Conservation (phyloP, 2,888 invertebrate genomes). For the Drosophila paranaensis region DNA sequence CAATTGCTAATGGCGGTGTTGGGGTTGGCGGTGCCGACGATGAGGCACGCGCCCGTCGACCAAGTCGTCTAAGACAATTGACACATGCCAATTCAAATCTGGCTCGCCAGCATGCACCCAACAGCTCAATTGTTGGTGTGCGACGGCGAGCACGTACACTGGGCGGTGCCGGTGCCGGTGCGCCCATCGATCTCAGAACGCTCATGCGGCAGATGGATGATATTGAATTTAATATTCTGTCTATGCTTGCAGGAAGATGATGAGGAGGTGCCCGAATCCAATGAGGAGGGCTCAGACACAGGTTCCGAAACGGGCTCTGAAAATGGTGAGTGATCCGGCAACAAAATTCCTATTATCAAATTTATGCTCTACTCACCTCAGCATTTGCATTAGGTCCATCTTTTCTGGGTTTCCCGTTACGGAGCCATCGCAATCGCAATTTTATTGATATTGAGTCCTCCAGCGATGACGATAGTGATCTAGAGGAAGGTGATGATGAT, state of each 20-base stretch:
- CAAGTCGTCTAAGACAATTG: slow-evolving; percentile 49
- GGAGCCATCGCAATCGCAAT: slow-evolving; percentile 66
- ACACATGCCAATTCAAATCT: slow-evolving; percentile 61
- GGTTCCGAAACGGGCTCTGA: slow-evolving; percentile 83
- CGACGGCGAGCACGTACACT: slow-evolving; percentile 77
- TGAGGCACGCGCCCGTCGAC: slow-evolving; percentile 41
- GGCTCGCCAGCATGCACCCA: slow-evolving; percentile 70
- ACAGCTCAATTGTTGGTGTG: slow-evolving; percentile 75
- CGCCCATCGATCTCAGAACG: slow-evolving; percentile 60
- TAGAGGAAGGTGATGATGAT: slow-evolving; percentile 43
- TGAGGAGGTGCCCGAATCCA: slow-evolving; percentile 87
- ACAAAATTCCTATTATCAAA: neutral
- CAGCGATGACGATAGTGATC: slow-evolving; percentile 64
- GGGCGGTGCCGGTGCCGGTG: slow-evolving; percentile 50
- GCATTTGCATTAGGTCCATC: slow-evolving; percentile 64
- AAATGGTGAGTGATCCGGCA: slow-evolving; percentile 67
- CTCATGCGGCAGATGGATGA: slow-evolving; percentile 71
- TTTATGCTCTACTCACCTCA: slow-evolving; percentile 19
- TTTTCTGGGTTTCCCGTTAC: slow-evolving; percentile 73
- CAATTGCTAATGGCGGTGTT: slow-evolving; percentile 15
- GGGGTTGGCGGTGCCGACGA: slow-evolving; percentile 29
- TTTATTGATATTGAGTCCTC: slow-evolving; percentile 51
- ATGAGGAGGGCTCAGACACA: slow-evolving; percentile 86
- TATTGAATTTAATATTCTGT: slow-evolving; percentile 78
- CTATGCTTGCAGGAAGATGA: slow-evolving; percentile 87